Conservation (phyloP, 92 coral and sea anemone genomes). For the Zoanthus sociatus region DNA sequence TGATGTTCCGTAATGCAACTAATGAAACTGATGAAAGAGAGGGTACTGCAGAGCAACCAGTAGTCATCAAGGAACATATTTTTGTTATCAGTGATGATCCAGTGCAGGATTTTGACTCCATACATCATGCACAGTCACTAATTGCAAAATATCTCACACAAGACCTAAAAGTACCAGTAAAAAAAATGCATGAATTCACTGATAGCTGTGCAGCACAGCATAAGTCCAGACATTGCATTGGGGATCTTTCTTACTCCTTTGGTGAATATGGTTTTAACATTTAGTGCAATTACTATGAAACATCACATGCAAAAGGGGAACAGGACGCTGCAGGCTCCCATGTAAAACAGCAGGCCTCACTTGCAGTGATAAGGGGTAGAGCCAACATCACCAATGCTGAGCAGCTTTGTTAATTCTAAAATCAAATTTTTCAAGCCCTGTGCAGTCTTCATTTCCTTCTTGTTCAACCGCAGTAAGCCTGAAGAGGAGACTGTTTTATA, state of each 20-base stretch:
- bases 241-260: neutral
- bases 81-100: too few species aligned
- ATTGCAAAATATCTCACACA: too few species aligned
- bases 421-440: constrained; percentile 39
- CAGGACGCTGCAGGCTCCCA: too few species aligned
- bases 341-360: constrained; percentile 17
- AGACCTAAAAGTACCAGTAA: neutral
- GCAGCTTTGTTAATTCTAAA: constrained; percentile 49
- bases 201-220: too few species aligned
- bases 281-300: neutral
- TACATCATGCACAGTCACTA: too few species aligned
- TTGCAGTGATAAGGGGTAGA: constrained; percentile 56
- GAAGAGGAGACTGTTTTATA: constrained; percentile 52
- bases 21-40: too few species aligned
- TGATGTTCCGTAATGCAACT: too few species aligned
- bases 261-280: neutral
- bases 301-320: neutral
- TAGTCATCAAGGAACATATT: too few species aligned
- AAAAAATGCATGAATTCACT: neutral
- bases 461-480: constrained; percentile 48
- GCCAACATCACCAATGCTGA: constrained; percentile 55
- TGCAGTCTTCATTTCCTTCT: constrained; percentile 46
- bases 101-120: too few species aligned
- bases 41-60: too few species aligned
- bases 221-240: too few species aligned